Percentiles rank a stretch among this genome's conserved stretches.
Conservation (phyloP, 2,113 vertebrate species). For the Aptenodytes forsteri region DNA sequence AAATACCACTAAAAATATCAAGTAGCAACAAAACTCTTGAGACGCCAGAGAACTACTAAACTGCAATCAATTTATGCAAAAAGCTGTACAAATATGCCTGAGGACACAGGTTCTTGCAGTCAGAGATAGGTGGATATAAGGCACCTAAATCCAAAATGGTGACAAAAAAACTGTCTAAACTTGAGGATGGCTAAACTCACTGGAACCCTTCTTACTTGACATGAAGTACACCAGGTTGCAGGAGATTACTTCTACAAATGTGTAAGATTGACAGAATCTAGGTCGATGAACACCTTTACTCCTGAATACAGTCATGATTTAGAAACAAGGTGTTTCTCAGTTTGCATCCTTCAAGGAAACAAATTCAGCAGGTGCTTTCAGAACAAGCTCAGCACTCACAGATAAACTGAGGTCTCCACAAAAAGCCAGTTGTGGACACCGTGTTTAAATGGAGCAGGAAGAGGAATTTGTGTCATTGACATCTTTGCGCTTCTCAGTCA, state of each 20-base stretch:
- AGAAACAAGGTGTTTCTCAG: neutral
- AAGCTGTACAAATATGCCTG: neutral
- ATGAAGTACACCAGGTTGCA: neutral
- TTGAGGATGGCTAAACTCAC: neutral
- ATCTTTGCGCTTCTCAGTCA: neutral
- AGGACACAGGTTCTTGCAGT: neutral
- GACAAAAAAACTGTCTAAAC: neutral
- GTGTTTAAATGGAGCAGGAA: neutral
- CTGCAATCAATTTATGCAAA: neutral
- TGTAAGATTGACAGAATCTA: neutral
- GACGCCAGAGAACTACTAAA: neutral
- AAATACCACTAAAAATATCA: neutral
- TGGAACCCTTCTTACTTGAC: neutral
- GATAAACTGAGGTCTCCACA: neutral
- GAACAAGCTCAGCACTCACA: neutral
- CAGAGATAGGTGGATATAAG: neutral
- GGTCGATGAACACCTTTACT: neutral
- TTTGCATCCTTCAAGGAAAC: neutral
- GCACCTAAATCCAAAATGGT: neutral
- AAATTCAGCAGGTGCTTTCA: neutral
- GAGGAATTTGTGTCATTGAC: neutral
- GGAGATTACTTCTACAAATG: neutral
- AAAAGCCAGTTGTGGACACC: neutral
- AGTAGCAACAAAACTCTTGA: neutral
- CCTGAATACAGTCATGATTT: neutral